These are phyloP conservation scores for Nannospalax galili DNA, from an alignment of 2,113 vertebrate genomes.

Conservation along the genomic window DNA sequence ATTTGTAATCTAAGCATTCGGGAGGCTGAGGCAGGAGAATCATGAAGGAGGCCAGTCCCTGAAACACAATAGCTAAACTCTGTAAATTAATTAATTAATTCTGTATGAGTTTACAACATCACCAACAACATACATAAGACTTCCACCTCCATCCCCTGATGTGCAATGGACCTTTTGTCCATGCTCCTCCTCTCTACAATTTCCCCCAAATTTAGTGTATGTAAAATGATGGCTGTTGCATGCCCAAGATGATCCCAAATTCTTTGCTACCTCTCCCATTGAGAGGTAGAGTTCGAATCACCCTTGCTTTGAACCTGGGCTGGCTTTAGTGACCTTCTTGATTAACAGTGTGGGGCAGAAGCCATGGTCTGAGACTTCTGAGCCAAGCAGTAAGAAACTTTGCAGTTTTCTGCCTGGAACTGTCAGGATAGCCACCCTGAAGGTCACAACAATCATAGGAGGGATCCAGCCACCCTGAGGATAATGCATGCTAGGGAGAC, in stretches of 20 bases:
- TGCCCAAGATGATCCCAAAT: neutral
- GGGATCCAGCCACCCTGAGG: fast-evolving
- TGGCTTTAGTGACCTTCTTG: neutral
- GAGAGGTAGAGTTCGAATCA: neutral
- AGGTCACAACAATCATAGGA: neutral
- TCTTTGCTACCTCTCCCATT: neutral
- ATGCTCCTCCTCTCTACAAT: neutral
- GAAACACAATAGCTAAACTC: neutral
- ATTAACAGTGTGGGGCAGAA: neutral
- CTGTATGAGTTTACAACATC: neutral
- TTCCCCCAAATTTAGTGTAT: too few species aligned
- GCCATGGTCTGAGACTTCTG: neutral
- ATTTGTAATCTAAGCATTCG: too few species aligned
- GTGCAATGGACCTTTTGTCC: neutral
- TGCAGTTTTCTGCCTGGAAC: neutral
- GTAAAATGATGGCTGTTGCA: neutral
- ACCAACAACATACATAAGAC: neutral
- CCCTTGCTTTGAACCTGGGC: neutral
- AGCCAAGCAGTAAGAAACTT: neutral
- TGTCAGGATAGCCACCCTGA: neutral
- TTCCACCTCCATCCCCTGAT: neutral
- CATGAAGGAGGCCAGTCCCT: neutral
- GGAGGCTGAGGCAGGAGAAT: neutral
- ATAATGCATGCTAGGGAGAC: neutral
- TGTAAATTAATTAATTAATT: neutral